Percentiles rank a stretch among this genome's conserved stretches.
These are phyloP conservation scores for Pocota personata DNA, from an alignment of 2,888 invertebrate species.

Conservation along the genomic window DNA sequence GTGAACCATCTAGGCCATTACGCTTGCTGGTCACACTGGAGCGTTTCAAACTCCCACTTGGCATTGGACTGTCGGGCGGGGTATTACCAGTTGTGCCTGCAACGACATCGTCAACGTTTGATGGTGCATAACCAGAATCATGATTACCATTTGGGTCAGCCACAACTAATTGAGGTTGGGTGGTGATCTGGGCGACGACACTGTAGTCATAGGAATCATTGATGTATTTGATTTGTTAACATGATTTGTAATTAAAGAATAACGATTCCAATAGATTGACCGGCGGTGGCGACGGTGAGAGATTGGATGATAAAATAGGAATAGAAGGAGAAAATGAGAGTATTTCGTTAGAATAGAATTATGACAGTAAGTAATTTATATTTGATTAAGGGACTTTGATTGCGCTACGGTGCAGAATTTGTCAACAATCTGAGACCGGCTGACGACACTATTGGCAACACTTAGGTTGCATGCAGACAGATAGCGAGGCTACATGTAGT, in stretches of 20 bases:
- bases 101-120: constrained; percentile 84
- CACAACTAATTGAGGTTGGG: constrained; percentile 84
- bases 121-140: constrained; percentile 92
- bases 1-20: constrained; percentile 81
- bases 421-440: too few species aligned
- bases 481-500: too few species aligned
- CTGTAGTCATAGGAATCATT: constrained; percentile 77
- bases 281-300: background rate
- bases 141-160: constrained; percentile 92
- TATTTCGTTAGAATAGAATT: constrained; percentile 27
- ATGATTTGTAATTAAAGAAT: constrained; percentile 46
- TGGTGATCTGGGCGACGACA: constrained; percentile 85
- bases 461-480: too few species aligned
- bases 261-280: constrained; percentile 11
- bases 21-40: constrained; percentile 80
- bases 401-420: background rate
- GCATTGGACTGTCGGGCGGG: constrained; percentile 84
- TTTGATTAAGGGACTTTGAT: background rate
- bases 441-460: too few species aligned
- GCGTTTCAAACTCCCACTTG: constrained; percentile 81
- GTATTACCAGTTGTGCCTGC: constrained; percentile 84
- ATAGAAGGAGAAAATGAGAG: constrained; percentile 3
- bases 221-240: constrained; percentile 30
- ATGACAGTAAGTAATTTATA: background rate
- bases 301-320: background rate